These are phyloP conservation scores for Aurelia sp. DNA, from an alignment of 30 jellyfish, hydroid and myxozoan genomes.

Conservation along the genomic window DNA sequence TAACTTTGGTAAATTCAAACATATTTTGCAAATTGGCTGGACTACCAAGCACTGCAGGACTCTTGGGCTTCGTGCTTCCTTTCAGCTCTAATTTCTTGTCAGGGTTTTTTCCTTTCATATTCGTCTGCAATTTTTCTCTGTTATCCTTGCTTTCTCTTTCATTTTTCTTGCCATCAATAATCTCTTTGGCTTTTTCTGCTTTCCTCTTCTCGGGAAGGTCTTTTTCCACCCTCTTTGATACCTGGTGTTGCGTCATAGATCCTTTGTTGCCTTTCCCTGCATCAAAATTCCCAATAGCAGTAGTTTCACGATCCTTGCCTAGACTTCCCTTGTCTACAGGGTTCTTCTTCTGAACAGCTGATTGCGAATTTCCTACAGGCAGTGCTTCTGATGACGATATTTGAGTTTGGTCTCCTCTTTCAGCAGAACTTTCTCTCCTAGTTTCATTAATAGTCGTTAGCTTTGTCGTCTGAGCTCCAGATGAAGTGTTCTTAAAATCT, in stretches of 20 bases:
- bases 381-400: too few species aligned
- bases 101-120: not conserved
- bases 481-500: too few species aligned
- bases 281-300: too few species aligned
- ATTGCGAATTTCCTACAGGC: too few species aligned
- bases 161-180: not conserved
- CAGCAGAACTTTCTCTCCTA: not conserved
- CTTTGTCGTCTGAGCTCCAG: too few species aligned
- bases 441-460: not conserved
- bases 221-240: not conserved
- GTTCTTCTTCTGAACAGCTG: too few species aligned
- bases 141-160: not conserved
- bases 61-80: not conserved
- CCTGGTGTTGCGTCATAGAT: too few species aligned
- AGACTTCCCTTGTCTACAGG: too few species aligned
- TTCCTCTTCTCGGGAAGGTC: not conserved
- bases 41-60: not conserved
- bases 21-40: not conserved
- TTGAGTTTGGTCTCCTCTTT: too few species aligned
- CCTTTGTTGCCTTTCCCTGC: too few species aligned
- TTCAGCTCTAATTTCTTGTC: not conserved
- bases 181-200: not conserved
- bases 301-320: too few species aligned
- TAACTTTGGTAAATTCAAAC: conserved; percentile 48
- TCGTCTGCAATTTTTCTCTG: not conserved